Conservation (phyloP, 2,113 vertebrate genomes). For the Daphoenositta chrysoptera region DNA sequence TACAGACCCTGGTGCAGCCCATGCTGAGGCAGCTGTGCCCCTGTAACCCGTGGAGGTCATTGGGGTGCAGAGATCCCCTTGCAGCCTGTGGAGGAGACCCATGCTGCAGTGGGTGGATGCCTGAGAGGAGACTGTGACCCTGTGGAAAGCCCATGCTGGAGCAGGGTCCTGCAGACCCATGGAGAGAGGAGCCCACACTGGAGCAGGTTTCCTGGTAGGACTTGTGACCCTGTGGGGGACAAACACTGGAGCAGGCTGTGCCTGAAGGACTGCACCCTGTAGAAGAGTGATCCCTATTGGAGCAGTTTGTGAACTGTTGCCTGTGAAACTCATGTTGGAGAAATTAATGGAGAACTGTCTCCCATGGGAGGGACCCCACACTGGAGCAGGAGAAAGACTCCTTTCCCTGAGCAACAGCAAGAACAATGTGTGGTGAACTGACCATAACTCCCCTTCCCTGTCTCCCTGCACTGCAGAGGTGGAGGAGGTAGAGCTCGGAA, state of each 20-base stretch:
- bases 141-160: neutral
- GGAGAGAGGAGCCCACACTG: neutral
- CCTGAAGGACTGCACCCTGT: rapidly evolving
- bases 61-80: neutral
- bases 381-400: neutral
- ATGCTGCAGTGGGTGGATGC: neutral
- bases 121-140: neutral
- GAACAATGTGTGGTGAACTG: neutral
- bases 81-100: neutral
- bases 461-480: neutral
- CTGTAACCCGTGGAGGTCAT: neutral
- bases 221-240: neutral
- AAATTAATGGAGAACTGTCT: neutral
- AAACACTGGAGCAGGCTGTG: rapidly evolving
- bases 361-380: neutral
- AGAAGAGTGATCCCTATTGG: neutral
- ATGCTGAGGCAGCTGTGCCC: neutral
- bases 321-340: neutral
- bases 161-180: rapidly evolving
- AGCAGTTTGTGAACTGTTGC: neutral
- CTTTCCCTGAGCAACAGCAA: neutral
- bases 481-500: neutral
- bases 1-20: neutral
- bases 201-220: neutral
- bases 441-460: neutral